phyloP scores from a whole-genome alignment of 2,888 invertebrate species.

The Dynastes hyllus region DNA sequence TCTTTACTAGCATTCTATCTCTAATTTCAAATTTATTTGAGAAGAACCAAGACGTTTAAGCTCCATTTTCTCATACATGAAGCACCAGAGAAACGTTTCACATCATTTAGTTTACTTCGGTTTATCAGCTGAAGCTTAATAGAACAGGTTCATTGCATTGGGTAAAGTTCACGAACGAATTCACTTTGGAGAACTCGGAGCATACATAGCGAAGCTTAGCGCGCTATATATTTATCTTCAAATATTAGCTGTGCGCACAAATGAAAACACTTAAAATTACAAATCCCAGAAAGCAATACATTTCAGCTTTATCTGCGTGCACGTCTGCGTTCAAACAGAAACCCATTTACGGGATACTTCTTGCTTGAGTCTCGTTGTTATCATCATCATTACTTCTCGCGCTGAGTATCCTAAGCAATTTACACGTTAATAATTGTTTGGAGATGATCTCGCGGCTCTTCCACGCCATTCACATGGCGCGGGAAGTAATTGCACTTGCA shows the following conservation, averaged over 20 bases:
- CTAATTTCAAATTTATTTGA: too few species aligned
- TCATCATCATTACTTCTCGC: slow-evolving; percentile 21
- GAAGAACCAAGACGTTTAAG: too few species aligned
- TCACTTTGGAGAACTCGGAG: background rate
- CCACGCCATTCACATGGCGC: background rate
- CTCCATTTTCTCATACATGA: too few species aligned
- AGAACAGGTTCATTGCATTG: slow-evolving; percentile 17
- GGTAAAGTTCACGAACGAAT: slow-evolving; percentile 16
- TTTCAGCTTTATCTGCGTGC: slow-evolving; percentile 29
- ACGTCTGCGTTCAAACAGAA: slow-evolving; percentile 32
- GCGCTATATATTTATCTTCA: slow-evolving; percentile 31
- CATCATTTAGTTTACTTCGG: too few species aligned
- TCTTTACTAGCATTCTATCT: too few species aligned
- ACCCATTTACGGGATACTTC: slow-evolving; percentile 37
- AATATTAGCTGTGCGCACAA: slow-evolving; percentile 40
- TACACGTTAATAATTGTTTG: slow-evolving; percentile 47
- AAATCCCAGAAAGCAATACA: slow-evolving; percentile 46
- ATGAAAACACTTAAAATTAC: slow-evolving; percentile 48
- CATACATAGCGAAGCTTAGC: background rate
- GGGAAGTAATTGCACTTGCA: slow-evolving; percentile 30
- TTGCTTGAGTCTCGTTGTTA: slow-evolving; percentile 24
- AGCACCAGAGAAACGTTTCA: too few species aligned
- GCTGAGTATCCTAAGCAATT: slow-evolving; percentile 36
- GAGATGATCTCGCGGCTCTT: slow-evolving; percentile 27
- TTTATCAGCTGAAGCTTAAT: slow-evolving; percentile 17